Evolutionary conservation across 2,113 vertebrate genomes (phyloP).

Genomic region (Rhagologus leucostigma): DNA sequence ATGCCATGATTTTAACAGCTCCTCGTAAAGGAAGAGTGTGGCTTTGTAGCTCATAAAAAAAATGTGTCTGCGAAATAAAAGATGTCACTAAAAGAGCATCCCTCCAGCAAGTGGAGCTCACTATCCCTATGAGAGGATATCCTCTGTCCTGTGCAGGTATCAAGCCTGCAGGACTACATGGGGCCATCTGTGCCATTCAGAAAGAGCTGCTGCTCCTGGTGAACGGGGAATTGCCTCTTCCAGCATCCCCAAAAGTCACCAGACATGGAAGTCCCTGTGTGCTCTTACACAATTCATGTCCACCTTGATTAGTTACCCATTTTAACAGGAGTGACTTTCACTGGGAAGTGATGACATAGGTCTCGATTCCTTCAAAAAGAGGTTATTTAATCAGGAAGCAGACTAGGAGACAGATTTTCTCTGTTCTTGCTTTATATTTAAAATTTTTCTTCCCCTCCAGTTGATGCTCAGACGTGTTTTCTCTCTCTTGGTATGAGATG

Average conservation of each 20-base stretch:
- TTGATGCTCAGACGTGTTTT: neutral
- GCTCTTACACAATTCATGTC: rapidly evolving
- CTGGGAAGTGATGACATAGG: neutral
- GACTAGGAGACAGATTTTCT: neutral
- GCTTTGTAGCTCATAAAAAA: neutral
- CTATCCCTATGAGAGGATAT: neutral
- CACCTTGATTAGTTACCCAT: neutral
- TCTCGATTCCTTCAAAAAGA: neutral
- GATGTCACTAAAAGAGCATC: neutral
- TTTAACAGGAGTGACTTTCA: neutral
- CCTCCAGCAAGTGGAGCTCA: neutral
- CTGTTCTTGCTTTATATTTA: neutral
- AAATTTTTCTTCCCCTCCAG: neutral
- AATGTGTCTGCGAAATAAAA: neutral
- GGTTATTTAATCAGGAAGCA: neutral
- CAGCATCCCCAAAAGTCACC: neutral
- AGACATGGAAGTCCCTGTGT: neutral
- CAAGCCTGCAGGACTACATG: neutral
- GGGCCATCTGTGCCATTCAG: neutral
- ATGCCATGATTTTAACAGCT: neutral
- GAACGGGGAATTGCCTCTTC: neutral
- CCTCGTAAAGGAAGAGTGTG: neutral
- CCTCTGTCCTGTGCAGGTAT: neutral
- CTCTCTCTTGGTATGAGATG: neutral
- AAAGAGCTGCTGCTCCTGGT: neutral